Conservation (phyloP, 2,888 invertebrate species). For the Cheilosia scutellata region DNA sequence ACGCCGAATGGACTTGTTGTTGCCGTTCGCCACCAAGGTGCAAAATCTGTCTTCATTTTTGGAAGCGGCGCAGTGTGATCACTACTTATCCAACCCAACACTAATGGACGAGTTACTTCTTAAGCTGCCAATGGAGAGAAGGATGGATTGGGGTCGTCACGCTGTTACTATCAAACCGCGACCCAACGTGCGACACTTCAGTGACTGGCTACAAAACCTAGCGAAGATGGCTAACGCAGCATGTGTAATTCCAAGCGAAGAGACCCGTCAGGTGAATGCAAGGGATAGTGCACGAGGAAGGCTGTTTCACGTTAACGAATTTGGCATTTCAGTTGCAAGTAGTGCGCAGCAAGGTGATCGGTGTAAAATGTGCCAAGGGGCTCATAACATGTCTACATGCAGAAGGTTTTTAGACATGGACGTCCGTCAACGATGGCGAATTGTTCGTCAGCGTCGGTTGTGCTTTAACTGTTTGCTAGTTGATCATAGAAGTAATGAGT, state of each 20-base stretch:
- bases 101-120: conserved; percentile 60
- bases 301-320: neutral
- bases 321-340: neutral
- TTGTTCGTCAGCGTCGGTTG: conserved; percentile 29
- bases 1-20: conserved; percentile 34
- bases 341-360: neutral
- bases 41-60: conserved; percentile 64
- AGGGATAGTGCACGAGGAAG: neutral
- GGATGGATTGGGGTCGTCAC: conserved; percentile 40
- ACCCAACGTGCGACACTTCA: conserved; percentile 14
- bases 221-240: neutral
- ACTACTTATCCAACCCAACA: conserved; percentile 59
- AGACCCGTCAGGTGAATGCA: neutral
- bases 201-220: conserved; percentile 1
- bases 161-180: conserved; percentile 22
- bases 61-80: conserved; percentile 42
- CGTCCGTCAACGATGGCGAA: conserved; percentile 26
- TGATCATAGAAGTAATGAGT: conserved; percentile 29
- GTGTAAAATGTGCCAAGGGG: neutral
- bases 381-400: conserved; percentile 7
- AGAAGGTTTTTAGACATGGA: conserved; percentile 12
- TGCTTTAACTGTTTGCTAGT: conserved; percentile 55
- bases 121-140: conserved; percentile 55
- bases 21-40: conserved; percentile 62
- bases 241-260: neutral